A percentile compares a stretch with the other conserved stretches of the same genome.
Conservation (phyloP, 2,113 vertebrate genomes). For the Penelope pileata region DNA sequence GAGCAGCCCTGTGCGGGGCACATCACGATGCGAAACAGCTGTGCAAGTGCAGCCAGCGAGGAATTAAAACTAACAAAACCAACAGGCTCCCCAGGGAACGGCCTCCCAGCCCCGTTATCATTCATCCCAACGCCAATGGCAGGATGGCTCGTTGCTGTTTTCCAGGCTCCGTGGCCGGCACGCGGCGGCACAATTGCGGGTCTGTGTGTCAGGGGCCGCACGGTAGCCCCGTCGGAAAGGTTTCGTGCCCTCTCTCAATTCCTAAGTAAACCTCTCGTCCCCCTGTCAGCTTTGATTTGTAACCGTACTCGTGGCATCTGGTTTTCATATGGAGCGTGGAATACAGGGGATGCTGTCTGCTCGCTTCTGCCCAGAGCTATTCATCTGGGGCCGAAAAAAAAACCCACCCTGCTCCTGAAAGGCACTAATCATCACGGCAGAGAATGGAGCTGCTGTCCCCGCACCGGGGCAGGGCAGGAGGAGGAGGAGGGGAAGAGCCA, state of each 20-base stretch:
- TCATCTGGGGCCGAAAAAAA: neutral
- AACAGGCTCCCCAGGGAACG: neutral
- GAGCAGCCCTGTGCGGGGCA: neutral
- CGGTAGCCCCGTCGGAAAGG: slow-evolving; percentile 48
- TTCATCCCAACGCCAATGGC: neutral
- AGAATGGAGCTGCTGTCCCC: neutral
- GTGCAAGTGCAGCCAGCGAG: neutral
- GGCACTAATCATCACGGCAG: neutral
- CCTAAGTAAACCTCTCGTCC: slow-evolving; percentile 46
- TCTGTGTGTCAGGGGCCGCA: neutral
- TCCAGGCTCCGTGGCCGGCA: neutral
- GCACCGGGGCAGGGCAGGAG: neutral
- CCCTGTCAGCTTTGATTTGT: slow-evolving; percentile 68
- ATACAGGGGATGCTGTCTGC: slow-evolving; percentile 52
- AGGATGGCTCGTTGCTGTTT: neutral
- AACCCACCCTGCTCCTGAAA: neutral
- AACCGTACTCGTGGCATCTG: slow-evolving; percentile 66
- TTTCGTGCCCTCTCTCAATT: slow-evolving; percentile 15
- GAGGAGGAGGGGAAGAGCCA: neutral
- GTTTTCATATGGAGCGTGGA: slow-evolving; percentile 67
- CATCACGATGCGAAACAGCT: neutral
- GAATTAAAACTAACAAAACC: neutral
- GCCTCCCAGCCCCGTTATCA: neutral
- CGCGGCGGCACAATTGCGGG: neutral
- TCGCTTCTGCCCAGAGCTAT: slow-evolving; percentile 49